These are phyloP conservation scores for Dermolepida albohirtum DNA, from an alignment of 2,888 invertebrate species.

Conservation along the genomic window DNA sequence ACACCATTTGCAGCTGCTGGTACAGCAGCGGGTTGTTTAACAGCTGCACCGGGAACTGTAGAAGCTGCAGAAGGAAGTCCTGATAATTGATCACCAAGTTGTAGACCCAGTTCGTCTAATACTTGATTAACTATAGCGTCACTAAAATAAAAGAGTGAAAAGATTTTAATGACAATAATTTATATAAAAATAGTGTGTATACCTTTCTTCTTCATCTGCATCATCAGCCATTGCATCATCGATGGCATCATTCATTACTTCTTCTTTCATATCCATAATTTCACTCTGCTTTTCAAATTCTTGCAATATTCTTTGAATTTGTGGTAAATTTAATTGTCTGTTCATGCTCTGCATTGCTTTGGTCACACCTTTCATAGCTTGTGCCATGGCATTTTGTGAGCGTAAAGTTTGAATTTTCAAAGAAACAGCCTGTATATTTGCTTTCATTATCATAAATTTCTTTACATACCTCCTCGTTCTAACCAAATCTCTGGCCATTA, in stretches of 20 bases:
- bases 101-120: slow-evolving; percentile 95
- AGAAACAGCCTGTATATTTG: slow-evolving; percentile 85
- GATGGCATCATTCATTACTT: slow-evolving; percentile 99
- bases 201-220: slow-evolving; percentile 98
- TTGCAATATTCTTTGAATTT: slow-evolving; percentile 96
- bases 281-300: slow-evolving; percentile 99
- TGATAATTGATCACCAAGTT: slow-evolving; percentile 91
- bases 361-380: slow-evolving; percentile 99
- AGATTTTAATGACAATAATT: slow-evolving; percentile 8
- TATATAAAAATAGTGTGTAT: slow-evolving; percentile 35
- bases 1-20: slow-evolving; percentile 62
- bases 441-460: slow-evolving; percentile 99
- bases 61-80: slow-evolving; percentile 82
- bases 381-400: slow-evolving; percentile 99
- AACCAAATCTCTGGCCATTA: slow-evolving; percentile 99
- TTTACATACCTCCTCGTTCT: slow-evolving; percentile 95
- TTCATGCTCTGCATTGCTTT: slow-evolving; percentile 99
- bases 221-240: slow-evolving; percentile 99
- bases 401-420: slow-evolving; percentile 64
- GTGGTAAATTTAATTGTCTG: slow-evolving; percentile 94
- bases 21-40: slow-evolving; percentile 73
- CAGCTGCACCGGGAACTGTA: slow-evolving; percentile 68
- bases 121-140: slow-evolving; percentile 97
- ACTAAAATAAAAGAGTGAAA: slow-evolving; percentile 70
- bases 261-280: slow-evolving; percentile 99